These are phyloP conservation scores for Psittacula cyanocephala DNA, from an alignment of 2,113 vertebrate genomes.

Conservation along the genomic window DNA sequence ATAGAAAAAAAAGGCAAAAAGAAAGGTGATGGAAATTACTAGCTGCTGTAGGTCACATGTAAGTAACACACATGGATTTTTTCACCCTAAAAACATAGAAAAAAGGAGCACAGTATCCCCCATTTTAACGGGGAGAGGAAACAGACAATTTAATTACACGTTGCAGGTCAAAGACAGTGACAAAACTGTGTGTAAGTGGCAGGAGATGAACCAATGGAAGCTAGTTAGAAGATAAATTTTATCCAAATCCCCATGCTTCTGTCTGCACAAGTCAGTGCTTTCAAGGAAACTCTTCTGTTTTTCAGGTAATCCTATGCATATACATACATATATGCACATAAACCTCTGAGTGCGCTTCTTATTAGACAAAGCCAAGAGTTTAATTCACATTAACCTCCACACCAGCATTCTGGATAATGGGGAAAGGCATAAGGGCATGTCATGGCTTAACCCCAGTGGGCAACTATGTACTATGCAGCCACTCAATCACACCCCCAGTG, in stretches of 20 bases:
- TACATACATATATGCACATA: not conserved
- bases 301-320: not conserved
- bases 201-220: not conserved
- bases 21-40: not conserved
- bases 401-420: not conserved
- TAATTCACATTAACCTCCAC: not conserved
- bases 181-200: not conserved
- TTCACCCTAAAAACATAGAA: not conserved
- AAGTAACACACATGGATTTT: not conserved
- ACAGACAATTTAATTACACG: not conserved
- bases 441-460: not conserved
- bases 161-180: not conserved
- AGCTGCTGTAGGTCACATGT: not conserved
- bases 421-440: not conserved
- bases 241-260: not conserved
- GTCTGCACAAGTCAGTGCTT: not conserved
- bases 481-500: not conserved
- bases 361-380: not conserved
- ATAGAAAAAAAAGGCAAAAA: not conserved
- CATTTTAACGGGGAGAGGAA: not conserved
- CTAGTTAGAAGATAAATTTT: not conserved
- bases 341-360: not conserved
- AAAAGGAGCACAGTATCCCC: not conserved
- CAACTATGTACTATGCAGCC: not conserved
- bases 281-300: not conserved